Evolutionary conservation across 2,888 invertebrate species (phyloP).

Genomic region (Hydrotaea diabolus): DNA sequence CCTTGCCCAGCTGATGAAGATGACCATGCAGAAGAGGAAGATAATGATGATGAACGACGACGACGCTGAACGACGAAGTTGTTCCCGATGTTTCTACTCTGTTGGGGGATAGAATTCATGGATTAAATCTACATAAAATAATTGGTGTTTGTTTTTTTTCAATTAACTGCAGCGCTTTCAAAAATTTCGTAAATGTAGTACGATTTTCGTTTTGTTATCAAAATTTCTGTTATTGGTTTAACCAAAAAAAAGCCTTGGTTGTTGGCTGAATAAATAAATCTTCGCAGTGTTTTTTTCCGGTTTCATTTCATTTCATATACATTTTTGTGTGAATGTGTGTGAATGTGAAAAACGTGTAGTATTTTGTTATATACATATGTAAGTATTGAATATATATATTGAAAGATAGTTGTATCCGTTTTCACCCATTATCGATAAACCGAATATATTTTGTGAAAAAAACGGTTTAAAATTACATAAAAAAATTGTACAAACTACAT

Average conservation of each 20-base stretch:
- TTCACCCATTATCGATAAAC: constrained; percentile 1
- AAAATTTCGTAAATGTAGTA: constrained; percentile 42
- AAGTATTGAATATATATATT: neutral
- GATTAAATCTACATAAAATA: constrained; percentile 47
- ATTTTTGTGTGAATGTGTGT: too few relatives aligned
- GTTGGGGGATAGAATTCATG: constrained; percentile 41
- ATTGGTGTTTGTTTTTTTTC: neutral
- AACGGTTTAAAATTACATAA: neutral
- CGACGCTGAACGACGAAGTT: neutral
- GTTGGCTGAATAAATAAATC: constrained; percentile 56
- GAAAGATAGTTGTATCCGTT: neutral
- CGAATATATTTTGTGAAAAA: neutral
- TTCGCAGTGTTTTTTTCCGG: constrained; percentile 56
- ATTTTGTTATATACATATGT: constrained; percentile 52
- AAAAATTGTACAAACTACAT: constrained; percentile 14
- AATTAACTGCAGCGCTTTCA: constrained; percentile 65
- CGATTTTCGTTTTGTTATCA: constrained; percentile 8
- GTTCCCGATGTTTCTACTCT: constrained; percentile 5
- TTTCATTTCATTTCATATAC: constrained; percentile 15
- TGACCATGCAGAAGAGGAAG: neutral
- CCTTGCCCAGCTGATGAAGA: neutral
- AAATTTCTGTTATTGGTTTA: constrained; percentile 22
- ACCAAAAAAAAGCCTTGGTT: constrained; percentile 38
- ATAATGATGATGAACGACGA: neutral
- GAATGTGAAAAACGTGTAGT: constrained; percentile 43